Percentiles rank a stretch among this genome's conserved stretches.
These are phyloP conservation scores for Prietella phreatophila DNA, from an alignment of 2,113 vertebrate genomes.

Conservation along the genomic window DNA sequence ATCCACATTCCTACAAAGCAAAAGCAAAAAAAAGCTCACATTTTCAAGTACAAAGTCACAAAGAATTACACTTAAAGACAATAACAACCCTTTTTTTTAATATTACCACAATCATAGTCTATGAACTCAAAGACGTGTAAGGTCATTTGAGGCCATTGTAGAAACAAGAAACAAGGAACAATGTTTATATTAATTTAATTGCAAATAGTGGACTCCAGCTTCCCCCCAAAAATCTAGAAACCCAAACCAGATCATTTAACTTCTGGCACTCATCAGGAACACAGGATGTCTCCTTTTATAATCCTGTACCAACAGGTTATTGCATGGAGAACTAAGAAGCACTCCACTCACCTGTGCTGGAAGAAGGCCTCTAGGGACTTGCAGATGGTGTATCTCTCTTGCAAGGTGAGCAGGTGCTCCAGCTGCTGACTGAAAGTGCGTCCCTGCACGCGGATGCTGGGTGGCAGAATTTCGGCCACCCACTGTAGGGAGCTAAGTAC, in stretches of 20 bases:
- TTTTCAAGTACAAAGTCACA: background rate
- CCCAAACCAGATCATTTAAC: background rate
- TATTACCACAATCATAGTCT: too few relatives aligned
- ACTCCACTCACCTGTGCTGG: conserved; percentile 84
- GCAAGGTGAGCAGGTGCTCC: conserved; percentile 91
- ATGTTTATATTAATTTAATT: background rate
- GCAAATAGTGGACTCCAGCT: background rate
- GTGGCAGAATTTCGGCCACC: conserved; percentile 94
- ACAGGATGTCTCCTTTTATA: background rate
- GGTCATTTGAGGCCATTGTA: background rate
- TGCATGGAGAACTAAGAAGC: background rate
- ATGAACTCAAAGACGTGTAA: background rate
- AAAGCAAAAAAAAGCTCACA: background rate
- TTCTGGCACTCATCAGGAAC: background rate
- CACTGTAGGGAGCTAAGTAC: conserved; percentile 94
- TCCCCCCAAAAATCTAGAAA: background rate
- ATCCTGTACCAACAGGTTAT: background rate
- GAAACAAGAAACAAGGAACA: background rate
- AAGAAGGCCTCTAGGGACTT: conserved; percentile 94
- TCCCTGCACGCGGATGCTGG: conserved; percentile 93
- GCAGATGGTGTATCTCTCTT: conserved; percentile 88
- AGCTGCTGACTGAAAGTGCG: conserved; percentile 95
- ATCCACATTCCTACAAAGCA: conserved; percentile 85
- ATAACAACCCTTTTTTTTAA: background rate
- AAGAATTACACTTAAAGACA: background rate